These are phyloP conservation scores for Campoletis raptor DNA, from an alignment of 2,888 invertebrate species.

Conservation along the genomic window DNA sequence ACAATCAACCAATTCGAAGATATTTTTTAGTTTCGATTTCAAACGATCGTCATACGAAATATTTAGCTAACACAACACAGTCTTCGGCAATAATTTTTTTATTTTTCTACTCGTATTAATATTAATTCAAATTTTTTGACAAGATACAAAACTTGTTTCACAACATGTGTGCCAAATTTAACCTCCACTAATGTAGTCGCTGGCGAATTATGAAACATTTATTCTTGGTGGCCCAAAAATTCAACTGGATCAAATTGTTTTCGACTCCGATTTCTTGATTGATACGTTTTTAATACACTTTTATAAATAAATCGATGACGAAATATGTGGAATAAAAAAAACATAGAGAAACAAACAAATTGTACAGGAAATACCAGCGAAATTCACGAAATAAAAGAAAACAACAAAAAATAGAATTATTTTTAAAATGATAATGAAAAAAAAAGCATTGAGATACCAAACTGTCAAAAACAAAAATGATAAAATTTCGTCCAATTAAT, in stretches of 20 bases:
- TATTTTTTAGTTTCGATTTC: neutral
- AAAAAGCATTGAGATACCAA: neutral
- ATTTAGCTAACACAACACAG: neutral
- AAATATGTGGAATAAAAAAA: neutral
- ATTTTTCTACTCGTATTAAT: neutral
- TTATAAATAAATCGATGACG: neutral
- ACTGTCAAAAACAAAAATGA: neutral
- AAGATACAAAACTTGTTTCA: neutral
- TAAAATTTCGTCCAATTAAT: neutral
- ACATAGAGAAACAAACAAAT: neutral
- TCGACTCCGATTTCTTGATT: neutral
- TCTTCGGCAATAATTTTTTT: neutral
- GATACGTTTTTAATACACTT: neutral
- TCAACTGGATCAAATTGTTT: conserved; percentile 19
- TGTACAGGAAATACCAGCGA: neutral
- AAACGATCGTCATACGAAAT: neutral
- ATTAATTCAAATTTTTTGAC: neutral
- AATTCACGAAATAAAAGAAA: neutral
- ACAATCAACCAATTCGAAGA: too few species aligned
- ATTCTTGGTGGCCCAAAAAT: conserved; percentile 10
- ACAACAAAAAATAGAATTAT: neutral
- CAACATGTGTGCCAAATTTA: conserved; percentile 3
- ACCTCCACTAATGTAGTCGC: neutral
- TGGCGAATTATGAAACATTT: neutral
- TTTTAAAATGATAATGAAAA: neutral